A percentile compares a stretch with the other conserved stretches of the same genome.
These are phyloP conservation scores for Scortum barcoo DNA, from an alignment of 2,113 vertebrate genomes.

Conservation along the genomic window DNA sequence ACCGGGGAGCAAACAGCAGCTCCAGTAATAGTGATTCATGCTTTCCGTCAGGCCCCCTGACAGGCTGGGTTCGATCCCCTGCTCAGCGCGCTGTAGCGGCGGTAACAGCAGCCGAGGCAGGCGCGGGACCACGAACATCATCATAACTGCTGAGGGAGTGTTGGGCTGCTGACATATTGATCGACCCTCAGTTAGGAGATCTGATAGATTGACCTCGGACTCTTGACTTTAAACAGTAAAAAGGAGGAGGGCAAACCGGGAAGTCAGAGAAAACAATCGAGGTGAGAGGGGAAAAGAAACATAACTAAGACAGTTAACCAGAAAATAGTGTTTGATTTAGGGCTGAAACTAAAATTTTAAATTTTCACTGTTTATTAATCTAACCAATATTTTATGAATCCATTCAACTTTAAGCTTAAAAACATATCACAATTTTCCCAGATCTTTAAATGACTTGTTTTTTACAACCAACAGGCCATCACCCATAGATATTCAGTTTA, in stretches of 20 bases:
- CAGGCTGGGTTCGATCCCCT: constrained; percentile 89
- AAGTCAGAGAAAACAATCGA: constrained; percentile 46
- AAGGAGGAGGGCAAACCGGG: constrained; percentile 58
- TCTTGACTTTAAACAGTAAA: constrained; percentile 71
- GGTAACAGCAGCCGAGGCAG: constrained; percentile 68
- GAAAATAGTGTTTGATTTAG: neutral
- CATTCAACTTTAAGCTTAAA: neutral
- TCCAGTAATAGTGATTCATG: constrained; percentile 88
- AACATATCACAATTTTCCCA: neutral
- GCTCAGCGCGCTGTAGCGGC: constrained; percentile 84
- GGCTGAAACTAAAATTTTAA: constrained; percentile 2
- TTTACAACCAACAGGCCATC: neutral
- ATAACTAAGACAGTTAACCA: constrained; percentile 19
- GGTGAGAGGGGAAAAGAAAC: neutral
- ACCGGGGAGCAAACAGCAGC: constrained; percentile 72
- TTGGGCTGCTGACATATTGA: constrained; percentile 85
- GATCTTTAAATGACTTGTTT: neutral
- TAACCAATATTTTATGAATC: neutral
- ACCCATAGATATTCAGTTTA: neutral
- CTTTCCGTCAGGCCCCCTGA: constrained; percentile 85
- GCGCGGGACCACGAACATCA: constrained; percentile 79
- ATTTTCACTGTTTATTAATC: neutral
- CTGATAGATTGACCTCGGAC: constrained; percentile 83
- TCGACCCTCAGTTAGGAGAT: constrained; percentile 81
- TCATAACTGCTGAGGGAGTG: constrained; percentile 86